These are phyloP conservation scores for Linyphia triangularis DNA, from an alignment of 2,888 invertebrate species.

Conservation along the genomic window DNA sequence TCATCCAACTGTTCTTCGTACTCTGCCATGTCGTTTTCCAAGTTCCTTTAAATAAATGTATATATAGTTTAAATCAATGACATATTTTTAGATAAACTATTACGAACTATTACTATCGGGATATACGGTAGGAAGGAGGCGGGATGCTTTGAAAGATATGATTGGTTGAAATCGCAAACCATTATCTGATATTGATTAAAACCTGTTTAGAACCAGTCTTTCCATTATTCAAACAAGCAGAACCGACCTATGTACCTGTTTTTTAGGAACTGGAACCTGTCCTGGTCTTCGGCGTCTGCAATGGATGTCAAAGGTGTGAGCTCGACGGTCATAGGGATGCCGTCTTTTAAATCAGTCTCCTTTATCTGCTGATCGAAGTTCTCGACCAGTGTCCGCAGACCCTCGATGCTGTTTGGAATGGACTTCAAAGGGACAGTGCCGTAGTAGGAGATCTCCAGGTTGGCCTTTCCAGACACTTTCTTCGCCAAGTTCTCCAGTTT, in stretches of 20 bases:
- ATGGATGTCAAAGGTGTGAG: conserved; percentile 4
- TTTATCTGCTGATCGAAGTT: conserved; percentile 39
- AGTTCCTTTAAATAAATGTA: not conserved
- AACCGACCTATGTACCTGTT: not conserved
- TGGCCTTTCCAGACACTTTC: conserved; percentile 18
- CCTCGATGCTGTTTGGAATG: conserved; percentile 32
- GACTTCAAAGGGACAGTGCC: conserved; percentile 43
- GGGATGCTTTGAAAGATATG: no score
- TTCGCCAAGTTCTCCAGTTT: conserved; percentile 43
- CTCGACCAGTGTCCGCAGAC: conserved; percentile 9
- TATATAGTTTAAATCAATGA: not conserved
- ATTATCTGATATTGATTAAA: no score
- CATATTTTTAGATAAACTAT: no score
- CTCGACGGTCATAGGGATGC: conserved; percentile 43
- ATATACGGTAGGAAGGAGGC: no score
- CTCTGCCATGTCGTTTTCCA: not conserved
- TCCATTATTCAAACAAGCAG: no score
- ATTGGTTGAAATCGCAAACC: no score
- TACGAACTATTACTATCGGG: no score
- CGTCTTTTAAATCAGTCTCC: not conserved
- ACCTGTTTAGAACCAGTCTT: no score
- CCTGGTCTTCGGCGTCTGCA: not conserved
- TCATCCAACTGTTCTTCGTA: conserved; percentile 46
- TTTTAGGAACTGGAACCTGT: conserved; percentile 7
- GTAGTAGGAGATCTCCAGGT: conserved; percentile 59